Evolutionary conservation across 1,140 invertebrate species (phyloP), one percentile per base, ranked within the genome.

Genomic region (Macrobrachium nipponense): DNA sequence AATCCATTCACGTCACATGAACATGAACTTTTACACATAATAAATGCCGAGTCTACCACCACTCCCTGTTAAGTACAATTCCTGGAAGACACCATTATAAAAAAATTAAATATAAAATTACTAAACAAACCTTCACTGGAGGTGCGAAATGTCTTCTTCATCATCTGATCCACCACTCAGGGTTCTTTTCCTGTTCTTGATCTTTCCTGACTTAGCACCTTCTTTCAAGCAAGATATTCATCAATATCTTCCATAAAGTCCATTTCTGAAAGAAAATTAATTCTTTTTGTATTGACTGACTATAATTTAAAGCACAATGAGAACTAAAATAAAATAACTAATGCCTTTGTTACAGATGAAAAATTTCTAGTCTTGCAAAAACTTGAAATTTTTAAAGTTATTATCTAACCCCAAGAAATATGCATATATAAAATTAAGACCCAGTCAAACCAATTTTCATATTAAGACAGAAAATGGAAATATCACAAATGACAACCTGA

Each of bases 191-290:
- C 83, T 58, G 59, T 88, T 88, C 72, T 85, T 86, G n/a, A 83
- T 83, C 18, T 92, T 91, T 73, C 91, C 91, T 60, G 91, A 91
- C 76, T 93, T 92, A 79, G 93, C 92, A 87, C 92, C 92, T n/a
- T 91, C 90, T 83, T 92, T 87, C 81, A 88, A 60, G 15, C 81
- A 66, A 89, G 43, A 60, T 81, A 84, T 20, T 88, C 88, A 43
- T 89, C 88, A 58, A 89, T 88, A 58, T 89, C 90, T n/a, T 89
- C 90, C 51, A 77, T 81, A 20, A 75, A 84, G 18, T 82, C 61
- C 72, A 83, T 73, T 51, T 90, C 89, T 62, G 87, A 78, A n/a
- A 59, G 43, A 36, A 14, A n/a, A 58, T 18, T 23, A 14, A 12
- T 12, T 20, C 60, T 3, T 23, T 12, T 15, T 14, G 5, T 27